phyloP scores from a whole-genome alignment of 2,888 invertebrate genomes.

The Phyllotreta striolata region DNA sequence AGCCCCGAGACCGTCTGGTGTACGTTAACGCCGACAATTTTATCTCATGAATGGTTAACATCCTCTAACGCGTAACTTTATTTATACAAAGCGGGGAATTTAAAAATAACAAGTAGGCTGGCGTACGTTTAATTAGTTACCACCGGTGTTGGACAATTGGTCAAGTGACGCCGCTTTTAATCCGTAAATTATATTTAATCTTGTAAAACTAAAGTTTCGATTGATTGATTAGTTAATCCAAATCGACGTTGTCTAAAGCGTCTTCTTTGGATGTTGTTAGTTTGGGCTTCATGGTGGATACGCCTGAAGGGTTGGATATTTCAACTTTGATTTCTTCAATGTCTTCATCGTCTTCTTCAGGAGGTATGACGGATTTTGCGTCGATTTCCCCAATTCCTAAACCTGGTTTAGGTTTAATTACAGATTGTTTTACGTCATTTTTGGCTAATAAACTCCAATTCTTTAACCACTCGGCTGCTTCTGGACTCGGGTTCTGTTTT shows the following conservation, averaged over 20 bases:
- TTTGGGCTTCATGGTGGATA: constrained; percentile 32
- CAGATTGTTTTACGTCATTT: constrained; percentile 18
- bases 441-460: constrained; percentile 69
- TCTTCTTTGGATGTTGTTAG: constrained; percentile 45
- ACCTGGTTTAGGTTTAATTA: constrained; percentile 47
- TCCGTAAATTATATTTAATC: too few species aligned
- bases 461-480: constrained; percentile 67
- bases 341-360: constrained; percentile 26
- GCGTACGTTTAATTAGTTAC: too few species aligned
- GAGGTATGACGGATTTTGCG: constrained; percentile 55
- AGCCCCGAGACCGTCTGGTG: background rate
- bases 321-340: constrained; percentile 18
- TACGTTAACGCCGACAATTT: too few species aligned
- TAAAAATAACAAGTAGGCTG: too few species aligned
- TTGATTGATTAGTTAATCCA: constrained; percentile 32
- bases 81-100: too few species aligned
- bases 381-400: constrained; percentile 60
- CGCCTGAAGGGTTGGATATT: constrained; percentile 8
- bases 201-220: too few species aligned
- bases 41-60: too few species aligned
- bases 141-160: too few species aligned
- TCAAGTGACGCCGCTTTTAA: too few species aligned
- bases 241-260: constrained; percentile 50
- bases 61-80: too few species aligned
- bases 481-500: constrained; percentile 59